Evolutionary conservation across 2,113 vertebrate species (phyloP), one percentile per base, ranked within the genome.

Genomic region (Amphiprion ocellaris): DNA sequence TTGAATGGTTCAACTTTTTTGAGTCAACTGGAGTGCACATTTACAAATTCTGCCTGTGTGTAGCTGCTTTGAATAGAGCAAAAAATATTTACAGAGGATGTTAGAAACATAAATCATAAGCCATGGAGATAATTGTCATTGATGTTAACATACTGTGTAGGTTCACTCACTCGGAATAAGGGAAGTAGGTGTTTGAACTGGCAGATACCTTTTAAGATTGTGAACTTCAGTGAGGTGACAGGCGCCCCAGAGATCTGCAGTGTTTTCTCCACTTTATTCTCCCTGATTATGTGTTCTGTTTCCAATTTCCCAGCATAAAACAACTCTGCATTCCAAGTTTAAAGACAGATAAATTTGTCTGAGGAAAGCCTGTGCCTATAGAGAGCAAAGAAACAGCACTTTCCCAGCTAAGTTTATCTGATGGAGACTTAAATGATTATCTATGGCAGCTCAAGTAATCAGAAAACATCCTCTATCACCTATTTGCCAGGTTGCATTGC

Each of bases 361-460:
- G 12, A 54, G 44, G 10, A 80, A 79, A 69, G 33, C 76, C 26
- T 37, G 3, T 30, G 44, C 28, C 46, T 55, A 28, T 64, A 55
- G 56, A 78, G 67, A 84, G 30, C 55, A 64, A 62, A 77, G 39
- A 74, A 55, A 62, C 14, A 47, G 65, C 55, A 76, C 37, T 84
- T 78, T 85, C 60, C 58, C 56, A 7, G 41, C 41, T 24, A 77
- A 65, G 8, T 78, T 75, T 47, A 77, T 64, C 64, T 79, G 70
- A 75, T 79, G 44, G 56, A 56, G 69, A 66, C 76, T 83, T 53
- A 67, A 81, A 71, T 74, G 49, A 67, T 74, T 70, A 64, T 83
- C 46, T 49, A 66, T 53, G 73, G 69, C 37, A 66, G 44, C 60
- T 71, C 59, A 64, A 59, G 68, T 78, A 73, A 76, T 81, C 71